Evolutionary conservation across 2,888 invertebrate genomes (phyloP).

Genomic region (Drosophila prolongata): DNA sequence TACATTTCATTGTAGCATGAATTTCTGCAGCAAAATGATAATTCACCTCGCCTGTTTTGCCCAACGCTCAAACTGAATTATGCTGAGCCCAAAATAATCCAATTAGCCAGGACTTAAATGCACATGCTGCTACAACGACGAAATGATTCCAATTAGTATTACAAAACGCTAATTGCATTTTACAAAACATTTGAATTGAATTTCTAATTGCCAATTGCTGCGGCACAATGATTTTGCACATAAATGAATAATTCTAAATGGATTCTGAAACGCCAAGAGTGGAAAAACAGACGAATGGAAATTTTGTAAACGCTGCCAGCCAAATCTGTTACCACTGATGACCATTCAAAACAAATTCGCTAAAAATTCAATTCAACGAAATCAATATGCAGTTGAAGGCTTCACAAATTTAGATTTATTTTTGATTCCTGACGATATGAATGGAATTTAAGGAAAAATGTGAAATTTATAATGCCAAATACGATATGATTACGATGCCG

Average conservation of each 20-base stretch:
- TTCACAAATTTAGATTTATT: conserved; percentile 14
- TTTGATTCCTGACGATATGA: background rate
- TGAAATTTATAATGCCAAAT: conserved; percentile 3
- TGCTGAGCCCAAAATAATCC: conserved; percentile 26
- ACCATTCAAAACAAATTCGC: background rate
- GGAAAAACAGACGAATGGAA: conserved; percentile 22
- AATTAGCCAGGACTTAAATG: conserved; percentile 54
- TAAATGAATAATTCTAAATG: conserved; percentile 50
- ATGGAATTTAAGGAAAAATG: background rate
- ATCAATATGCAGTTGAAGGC: conserved; percentile 4
- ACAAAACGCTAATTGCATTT: conserved; percentile 68
- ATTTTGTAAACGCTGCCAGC: conserved; percentile 12
- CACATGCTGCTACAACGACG: conserved; percentile 28
- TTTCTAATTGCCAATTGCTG: conserved; percentile 64
- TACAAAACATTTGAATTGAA: conserved; percentile 69
- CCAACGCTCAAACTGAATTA: conserved; percentile 19
- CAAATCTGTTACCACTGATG: conserved; percentile 29
- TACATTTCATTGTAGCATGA: conserved; percentile 9
- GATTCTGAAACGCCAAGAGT: conserved; percentile 28
- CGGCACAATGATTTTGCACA: conserved; percentile 49
- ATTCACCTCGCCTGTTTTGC: background rate
- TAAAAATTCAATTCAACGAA: conserved; percentile 2
- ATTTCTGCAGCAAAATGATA: conserved; percentile 15
- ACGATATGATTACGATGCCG: conserved; percentile 37
- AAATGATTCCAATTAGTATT: conserved; percentile 56